These are phyloP conservation scores for Atta colombica DNA, from an alignment of 1,140 invertebrate genomes.

Conservation along the genomic window DNA sequence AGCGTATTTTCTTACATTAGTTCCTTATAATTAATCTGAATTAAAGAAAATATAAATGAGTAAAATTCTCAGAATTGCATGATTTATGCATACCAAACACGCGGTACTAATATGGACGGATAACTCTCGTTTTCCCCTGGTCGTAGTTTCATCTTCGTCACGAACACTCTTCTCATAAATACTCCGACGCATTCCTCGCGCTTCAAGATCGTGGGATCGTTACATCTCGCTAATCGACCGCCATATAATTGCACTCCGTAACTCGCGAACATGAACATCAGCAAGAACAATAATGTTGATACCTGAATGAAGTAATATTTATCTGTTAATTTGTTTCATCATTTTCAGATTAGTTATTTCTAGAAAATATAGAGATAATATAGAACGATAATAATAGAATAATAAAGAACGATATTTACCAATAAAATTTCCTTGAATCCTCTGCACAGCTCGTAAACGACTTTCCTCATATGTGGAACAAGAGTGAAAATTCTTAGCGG, in stretches of 20 bases:
- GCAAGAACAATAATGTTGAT: conserved; percentile 98
- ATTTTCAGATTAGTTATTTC: not conserved
- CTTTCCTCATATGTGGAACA: conserved; percentile 99
- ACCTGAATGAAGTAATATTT: conserved; percentile 97
- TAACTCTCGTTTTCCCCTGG: conserved; percentile 94
- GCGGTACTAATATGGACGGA: conserved; percentile 98
- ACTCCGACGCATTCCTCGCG: conserved; percentile 97
- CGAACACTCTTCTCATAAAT: conserved; percentile 97
- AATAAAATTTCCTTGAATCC: conserved; percentile 99
- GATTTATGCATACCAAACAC: conserved; percentile 94
- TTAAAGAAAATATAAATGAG: not conserved
- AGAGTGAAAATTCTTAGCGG: conserved; percentile 99
- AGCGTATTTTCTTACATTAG: not conserved
- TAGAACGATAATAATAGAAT: no score
- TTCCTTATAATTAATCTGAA: not conserved
- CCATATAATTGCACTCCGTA: conserved; percentile 99
- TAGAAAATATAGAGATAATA: not conserved
- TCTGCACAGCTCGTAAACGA: conserved; percentile 98
- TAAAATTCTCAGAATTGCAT: not conserved
- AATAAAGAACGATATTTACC: conserved; percentile 86
- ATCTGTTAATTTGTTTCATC: conserved; percentile 32
- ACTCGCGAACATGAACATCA: conserved; percentile 99
- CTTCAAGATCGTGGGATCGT: conserved; percentile 95
- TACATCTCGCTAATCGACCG: conserved; percentile 97
- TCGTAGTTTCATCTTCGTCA: conserved; percentile 98